Base-by-base conservation (phyloP, 2,888 invertebrate genomes). In the Drosophila lacicola region DNA sequence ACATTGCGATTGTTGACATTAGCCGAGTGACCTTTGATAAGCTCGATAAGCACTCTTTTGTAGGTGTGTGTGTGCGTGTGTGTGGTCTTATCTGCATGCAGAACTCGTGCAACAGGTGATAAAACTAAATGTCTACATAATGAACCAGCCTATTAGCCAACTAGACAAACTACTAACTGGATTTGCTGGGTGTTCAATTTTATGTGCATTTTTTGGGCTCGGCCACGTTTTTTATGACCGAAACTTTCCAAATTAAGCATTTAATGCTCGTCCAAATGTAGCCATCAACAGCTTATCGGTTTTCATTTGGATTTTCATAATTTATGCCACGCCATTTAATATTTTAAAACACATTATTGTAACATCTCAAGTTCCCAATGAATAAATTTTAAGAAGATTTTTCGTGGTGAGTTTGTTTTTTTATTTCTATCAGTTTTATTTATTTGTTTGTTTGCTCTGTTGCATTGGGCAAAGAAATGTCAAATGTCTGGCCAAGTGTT, bases 401-500 rank as follows among this genome's bases (percentile, higher is more conserved):
- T 41, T 19, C 14, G 8, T 29, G 8, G 29, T 29, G 29, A 29
- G 29, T 29, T 9, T 54, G 14, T 62, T 34, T 53, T 47, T 65
- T 42, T 45, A 41, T 42, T 66, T 80, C 86, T 78, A 78, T 75
- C 78, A 78, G 78, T 49, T 80, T 61, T 47, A 60, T 80, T 61
- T 73, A 56, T 77, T 77, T 80, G 61, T 73, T 70, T 72, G 65
- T 68, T 78, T 80, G 66, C 51, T 69, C 25, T 37, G 45, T 37
- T 61, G 37, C 61, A 55, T 8, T 57, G 56, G 17, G 49, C 58
- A 62, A 64, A 51, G 66, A 73, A 72, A 74, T 84, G 85, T 87
- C 88, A 76, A 70, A 67, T 58, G 66, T 63, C 58, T 50, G 49
- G 25, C 62, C 62, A 81, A 87, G 85, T 81, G 85, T 84, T 89